phyloP scores from a whole-genome alignment of 1,140 invertebrate genomes.

The Drosophila azteca region DNA sequence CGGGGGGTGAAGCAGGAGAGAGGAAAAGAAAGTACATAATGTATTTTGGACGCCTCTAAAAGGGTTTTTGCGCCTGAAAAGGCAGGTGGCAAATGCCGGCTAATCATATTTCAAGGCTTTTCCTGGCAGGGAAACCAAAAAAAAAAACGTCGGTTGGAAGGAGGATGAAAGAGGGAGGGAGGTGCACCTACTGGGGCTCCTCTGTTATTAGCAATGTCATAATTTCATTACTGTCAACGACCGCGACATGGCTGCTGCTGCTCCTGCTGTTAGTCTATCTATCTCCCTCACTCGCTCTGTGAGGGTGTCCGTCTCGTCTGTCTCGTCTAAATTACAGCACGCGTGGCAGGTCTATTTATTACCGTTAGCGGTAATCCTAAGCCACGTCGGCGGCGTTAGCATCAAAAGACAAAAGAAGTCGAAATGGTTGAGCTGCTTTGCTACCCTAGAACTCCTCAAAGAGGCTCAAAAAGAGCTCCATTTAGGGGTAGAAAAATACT shows the following conservation, averaged over 20 bases:
- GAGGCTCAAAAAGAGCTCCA: too few species aligned
- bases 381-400: conserved; percentile 48
- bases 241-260: conserved; percentile 38
- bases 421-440: too few species aligned
- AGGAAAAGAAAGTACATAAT: conserved; percentile 41
- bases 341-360: conserved; percentile 82
- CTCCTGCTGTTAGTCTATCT: neutral
- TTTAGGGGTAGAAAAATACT: too few species aligned
- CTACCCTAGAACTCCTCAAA: conserved; percentile 35
- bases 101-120: conserved; percentile 74
- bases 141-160: conserved; percentile 45
- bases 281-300: too few species aligned
- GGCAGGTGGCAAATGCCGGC: conserved; percentile 64
- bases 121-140: conserved; percentile 12
- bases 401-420: conserved; percentile 48
- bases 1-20: conserved; percentile 1
- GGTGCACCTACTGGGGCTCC: neutral
- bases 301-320: neutral
- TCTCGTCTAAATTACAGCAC: conserved; percentile 75
- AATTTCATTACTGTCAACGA: conserved; percentile 82
- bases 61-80: conserved; percentile 56
- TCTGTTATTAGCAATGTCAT: conserved; percentile 79
- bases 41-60: conserved; percentile 35
- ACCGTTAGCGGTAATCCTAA: conserved; percentile 80
- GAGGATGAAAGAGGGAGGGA: too few species aligned